phyloP scores from a whole-genome alignment of 2,888 invertebrate species.

The Plebejus melissa region DNA sequence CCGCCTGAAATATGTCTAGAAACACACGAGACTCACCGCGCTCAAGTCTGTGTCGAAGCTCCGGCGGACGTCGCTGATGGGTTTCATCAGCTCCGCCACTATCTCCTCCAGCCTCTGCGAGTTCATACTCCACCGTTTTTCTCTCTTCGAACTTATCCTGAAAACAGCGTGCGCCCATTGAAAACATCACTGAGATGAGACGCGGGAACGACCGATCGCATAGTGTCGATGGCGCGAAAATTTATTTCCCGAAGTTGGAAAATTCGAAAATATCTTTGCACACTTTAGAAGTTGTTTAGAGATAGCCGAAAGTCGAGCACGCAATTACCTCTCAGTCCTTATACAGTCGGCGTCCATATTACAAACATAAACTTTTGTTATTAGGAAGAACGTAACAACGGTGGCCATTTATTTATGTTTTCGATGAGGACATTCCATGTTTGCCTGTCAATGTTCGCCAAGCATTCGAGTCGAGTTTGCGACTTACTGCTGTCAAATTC shows the following conservation, averaged over 20 bases:
- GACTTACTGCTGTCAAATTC: constrained; percentile 26
- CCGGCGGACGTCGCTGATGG: constrained; percentile 62
- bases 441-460: constrained; percentile 47
- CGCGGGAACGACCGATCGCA: constrained; percentile 48
- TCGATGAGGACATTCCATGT: constrained; percentile 57
- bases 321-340: constrained; percentile 53
- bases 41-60: constrained; percentile 68
- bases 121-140: constrained; percentile 70
- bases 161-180: constrained; percentile 56
- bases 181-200: constrained; percentile 60
- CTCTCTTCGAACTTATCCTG: constrained; percentile 60
- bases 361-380: constrained; percentile 61
- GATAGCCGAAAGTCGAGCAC: constrained; percentile 35
- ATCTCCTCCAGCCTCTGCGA: constrained; percentile 67
- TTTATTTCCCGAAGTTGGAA: constrained; percentile 51
- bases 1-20: not conserved
- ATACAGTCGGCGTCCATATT: constrained; percentile 70
- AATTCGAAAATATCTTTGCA: constrained; percentile 31
- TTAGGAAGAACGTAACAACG: constrained; percentile 72
- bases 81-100: constrained; percentile 68
- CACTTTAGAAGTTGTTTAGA: constrained; percentile 50
- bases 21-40: constrained; percentile 53
- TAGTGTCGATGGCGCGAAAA: constrained; percentile 66
- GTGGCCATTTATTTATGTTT: constrained; percentile 78
- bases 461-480: constrained; percentile 42